Conservation (phyloP, 2,113 vertebrate genomes). For the Oncorhynchus nerka region DNA sequence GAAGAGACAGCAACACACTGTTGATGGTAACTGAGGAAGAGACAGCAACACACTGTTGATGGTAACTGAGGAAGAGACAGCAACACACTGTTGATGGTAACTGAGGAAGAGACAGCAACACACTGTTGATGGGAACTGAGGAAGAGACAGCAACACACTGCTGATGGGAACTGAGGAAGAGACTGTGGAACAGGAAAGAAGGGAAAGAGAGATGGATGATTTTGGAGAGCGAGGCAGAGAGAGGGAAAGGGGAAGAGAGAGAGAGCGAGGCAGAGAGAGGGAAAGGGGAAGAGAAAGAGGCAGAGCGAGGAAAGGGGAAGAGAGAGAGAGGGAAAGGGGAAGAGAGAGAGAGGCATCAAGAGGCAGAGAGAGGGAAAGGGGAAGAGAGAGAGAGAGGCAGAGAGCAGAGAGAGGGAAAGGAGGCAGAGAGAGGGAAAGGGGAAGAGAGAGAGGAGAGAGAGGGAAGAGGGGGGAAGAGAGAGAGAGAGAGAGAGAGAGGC, state of each 20-base stretch:
- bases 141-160: constrained; percentile 23
- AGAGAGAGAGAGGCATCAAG: no score
- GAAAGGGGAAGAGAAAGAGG: not conserved
- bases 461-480: no score
- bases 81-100: constrained; percentile 34
- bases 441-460: no score
- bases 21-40: constrained; percentile 37
- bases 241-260: no score
- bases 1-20: constrained; percentile 47
- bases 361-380: no score
- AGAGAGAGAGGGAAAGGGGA: no score
- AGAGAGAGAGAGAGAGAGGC: no score
- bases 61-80: constrained; percentile 43
- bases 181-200: not conserved
- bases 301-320: no score
- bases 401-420: no score
- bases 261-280: constrained; percentile 9
- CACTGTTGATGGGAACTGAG: constrained; percentile 1
- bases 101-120: constrained; percentile 5
- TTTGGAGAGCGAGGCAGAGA: no score
- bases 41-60: constrained; percentile 50
- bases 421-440: no score
- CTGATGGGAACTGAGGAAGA: not conserved
- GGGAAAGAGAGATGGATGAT: constrained; percentile 10
- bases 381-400: no score